These are phyloP conservation scores for Setophaga kirtlandii DNA, from an alignment of 2,113 vertebrate species.

Conservation along the genomic window DNA sequence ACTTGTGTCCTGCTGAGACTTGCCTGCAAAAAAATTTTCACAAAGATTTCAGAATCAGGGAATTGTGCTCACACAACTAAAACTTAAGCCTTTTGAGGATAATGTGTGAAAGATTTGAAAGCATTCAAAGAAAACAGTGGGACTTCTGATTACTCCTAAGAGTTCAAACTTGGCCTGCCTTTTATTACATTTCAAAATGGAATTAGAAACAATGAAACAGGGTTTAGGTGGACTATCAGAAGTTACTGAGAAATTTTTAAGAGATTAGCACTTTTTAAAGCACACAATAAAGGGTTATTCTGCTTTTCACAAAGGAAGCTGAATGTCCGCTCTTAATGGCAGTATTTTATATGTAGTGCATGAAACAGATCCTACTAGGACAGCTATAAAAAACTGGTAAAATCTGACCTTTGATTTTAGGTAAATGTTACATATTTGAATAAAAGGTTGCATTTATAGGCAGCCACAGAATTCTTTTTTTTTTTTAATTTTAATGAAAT, in stretches of 20 bases:
- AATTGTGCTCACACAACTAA: not conserved
- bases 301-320: not conserved
- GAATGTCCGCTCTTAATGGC: not conserved
- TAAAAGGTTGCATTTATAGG: conserved; percentile 42
- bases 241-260: not conserved
- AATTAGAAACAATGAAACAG: not conserved
- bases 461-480: not conserved
- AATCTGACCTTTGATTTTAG: conserved; percentile 49
- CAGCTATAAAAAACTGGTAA: conserved; percentile 17
- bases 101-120: not conserved
- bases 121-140: not conserved
- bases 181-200: not conserved
- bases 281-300: not conserved
- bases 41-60: not conserved
- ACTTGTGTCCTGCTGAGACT: not conserved
- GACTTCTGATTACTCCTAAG: not conserved
- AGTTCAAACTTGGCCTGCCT: not conserved
- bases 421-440: conserved; percentile 38
- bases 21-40: not conserved
- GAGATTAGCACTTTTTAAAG: not conserved
- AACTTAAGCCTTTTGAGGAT: not conserved
- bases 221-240: not conserved
- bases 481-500: not conserved
- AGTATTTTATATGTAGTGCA: not conserved
- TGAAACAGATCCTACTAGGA: not conserved